Evolutionary conservation across 2,888 invertebrate genomes (phyloP), one percentile per base, ranked within the genome.

Genomic region (Ligdia adustata): DNA sequence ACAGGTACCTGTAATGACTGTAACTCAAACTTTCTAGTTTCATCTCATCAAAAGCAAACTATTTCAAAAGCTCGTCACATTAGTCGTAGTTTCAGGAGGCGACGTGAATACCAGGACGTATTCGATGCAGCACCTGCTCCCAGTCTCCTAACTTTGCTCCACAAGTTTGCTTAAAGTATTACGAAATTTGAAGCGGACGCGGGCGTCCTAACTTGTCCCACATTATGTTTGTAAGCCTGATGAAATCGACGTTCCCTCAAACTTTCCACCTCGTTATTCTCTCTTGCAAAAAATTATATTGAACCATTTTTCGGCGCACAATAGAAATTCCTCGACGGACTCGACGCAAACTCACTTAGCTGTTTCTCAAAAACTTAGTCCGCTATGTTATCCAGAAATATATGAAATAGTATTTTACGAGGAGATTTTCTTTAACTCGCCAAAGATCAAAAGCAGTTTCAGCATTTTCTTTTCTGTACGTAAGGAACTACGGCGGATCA

Each of bases 111-210:
- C 78, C 74, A 64, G 71, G 64, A 72, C 72, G 73, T 77, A 79
- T 82, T 82, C 80, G 69, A 73, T 72, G 79, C 79, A 76, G 80
- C 85, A 86, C 85, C 86, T 84, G 83, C 74, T 74, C 78, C 64
- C 62, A 69, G 77, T 75, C 72, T 72, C 62, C 74, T 69, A 82
- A 84, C 80, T 85, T 79, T 62, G 60, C 67, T 70, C 70, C 76
- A 64, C 69, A 79, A 85, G 82, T 85, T 86, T 87, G 71, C 76
- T 75, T 79, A 82, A 87, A 86, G 82, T 84, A 83, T 86, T 83
- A 85, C 77, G 72, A 82, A 83, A 82, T 82, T 82, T 75, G 70
- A 75, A 78, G 75, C 78, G 74, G 72, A 76, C 76, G 69, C 64
- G 64, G 56, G 57, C 58, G 64, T 60, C 67, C 64, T 65, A 69